A percentile compares a stretch with the other conserved stretches of the same genome.
Evolutionary conservation across 2,888 invertebrate genomes (phyloP).

Genomic region (Urechis unicinctus): DNA sequence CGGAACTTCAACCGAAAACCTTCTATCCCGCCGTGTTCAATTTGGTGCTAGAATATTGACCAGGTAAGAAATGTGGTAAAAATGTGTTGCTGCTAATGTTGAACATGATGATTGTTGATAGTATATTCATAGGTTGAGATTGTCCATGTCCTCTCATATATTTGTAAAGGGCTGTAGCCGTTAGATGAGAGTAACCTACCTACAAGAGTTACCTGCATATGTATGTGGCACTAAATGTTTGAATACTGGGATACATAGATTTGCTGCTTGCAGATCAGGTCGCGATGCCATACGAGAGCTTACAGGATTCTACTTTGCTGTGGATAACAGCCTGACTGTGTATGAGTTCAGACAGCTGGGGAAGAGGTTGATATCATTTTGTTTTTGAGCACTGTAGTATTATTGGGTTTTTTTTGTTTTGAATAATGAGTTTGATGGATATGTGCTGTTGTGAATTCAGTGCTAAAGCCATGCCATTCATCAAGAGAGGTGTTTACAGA

Average conservation of each 20-base stretch:
- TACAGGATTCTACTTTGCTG: conserved; percentile 47
- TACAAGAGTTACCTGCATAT: too few species aligned
- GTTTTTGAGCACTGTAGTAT: background rate
- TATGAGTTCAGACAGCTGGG: conserved; percentile 50
- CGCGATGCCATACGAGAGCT: conserved; percentile 47
- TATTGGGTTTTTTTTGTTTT: background rate
- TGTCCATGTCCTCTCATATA: too few species aligned
- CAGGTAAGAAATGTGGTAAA: conserved; percentile 25
- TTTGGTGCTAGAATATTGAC: conserved; percentile 47
- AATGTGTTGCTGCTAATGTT: too few species aligned
- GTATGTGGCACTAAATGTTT: too few species aligned
- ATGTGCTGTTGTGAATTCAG: too few species aligned
- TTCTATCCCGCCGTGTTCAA: conserved; percentile 40
- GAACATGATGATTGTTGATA: too few species aligned
- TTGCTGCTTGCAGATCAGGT: conserved; percentile 35
- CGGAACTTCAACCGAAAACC: conserved; percentile 42
- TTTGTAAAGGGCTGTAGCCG: too few species aligned
- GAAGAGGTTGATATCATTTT: conserved; percentile 33
- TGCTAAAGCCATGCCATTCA: conserved; percentile 47
- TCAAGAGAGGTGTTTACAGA: conserved; percentile 34
- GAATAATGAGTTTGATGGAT: conserved; percentile 9
- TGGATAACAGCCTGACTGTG: conserved; percentile 45
- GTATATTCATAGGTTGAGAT: too few species aligned
- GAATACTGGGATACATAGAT: too few species aligned
- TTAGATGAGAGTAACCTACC: background rate